A percentile compares a stretch with the other conserved stretches of the same genome.
Conservation (phyloP, 2,888 invertebrate genomes). For the Drosophila kambysellisi region DNA sequence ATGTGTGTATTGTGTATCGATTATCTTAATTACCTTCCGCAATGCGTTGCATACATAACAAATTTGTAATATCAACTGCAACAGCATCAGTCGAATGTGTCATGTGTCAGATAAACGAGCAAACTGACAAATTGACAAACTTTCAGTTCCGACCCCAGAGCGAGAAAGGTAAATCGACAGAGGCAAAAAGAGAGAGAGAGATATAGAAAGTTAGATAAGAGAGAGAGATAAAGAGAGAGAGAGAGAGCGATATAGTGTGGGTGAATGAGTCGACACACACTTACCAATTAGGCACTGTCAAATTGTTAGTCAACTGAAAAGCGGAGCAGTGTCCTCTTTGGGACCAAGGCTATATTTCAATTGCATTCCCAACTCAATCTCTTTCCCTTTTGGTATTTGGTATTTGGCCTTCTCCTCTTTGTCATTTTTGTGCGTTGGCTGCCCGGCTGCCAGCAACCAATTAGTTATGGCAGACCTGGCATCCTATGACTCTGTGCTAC, state of each 20-base stretch:
- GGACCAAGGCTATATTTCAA: constrained; percentile 2
- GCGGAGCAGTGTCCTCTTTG: constrained; percentile 7
- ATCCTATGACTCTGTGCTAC: too few species aligned
- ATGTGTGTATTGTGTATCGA: not conserved
- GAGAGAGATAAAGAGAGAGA: not conserved
- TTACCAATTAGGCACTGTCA: constrained; percentile 57
- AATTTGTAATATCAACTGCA: constrained; percentile 3
- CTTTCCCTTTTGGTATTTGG: not conserved
- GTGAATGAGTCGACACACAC: constrained; percentile 23
- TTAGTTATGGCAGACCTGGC: constrained; percentile 8
- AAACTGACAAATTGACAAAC: constrained; percentile 4
- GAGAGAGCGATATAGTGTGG: not conserved
- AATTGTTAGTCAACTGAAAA: constrained; percentile 44
- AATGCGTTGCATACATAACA: not conserved
- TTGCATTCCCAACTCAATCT: not conserved
- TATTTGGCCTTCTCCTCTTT: not conserved
- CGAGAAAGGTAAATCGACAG: not conserved
- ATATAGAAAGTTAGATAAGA: not conserved
- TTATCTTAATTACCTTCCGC: constrained; percentile 4
- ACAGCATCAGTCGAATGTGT: constrained; percentile 5
- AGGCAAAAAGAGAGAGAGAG: not conserved
- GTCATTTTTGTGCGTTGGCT: not conserved
- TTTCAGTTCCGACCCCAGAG: not conserved
- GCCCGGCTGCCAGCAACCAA: constrained; percentile 1
- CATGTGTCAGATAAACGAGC: constrained; percentile 14